Conservation (phyloP, 2,113 vertebrate genomes). For the Capreolus pygargus region DNA sequence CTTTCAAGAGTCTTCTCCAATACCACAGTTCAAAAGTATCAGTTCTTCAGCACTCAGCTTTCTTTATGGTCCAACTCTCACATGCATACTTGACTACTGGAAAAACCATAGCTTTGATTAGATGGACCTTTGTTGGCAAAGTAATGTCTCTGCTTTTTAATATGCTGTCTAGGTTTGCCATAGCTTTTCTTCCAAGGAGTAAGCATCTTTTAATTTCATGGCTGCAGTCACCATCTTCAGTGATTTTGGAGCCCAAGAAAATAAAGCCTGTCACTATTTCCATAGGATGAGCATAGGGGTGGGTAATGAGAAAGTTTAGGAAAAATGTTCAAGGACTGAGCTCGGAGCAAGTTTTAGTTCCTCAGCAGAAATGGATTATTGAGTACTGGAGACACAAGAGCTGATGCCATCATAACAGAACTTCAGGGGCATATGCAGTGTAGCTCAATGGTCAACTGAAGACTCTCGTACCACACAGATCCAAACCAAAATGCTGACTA, state of each 20-base stretch:
- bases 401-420: rapidly evolving
- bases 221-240: neutral
- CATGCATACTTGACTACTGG: neutral
- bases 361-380: neutral
- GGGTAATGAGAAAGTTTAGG: rapidly evolving
- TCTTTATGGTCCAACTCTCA: neutral
- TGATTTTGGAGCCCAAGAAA: neutral
- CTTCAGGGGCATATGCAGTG: rapidly evolving
- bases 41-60: neutral
- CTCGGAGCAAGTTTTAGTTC: rapidly evolving
- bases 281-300: rapidly evolving
- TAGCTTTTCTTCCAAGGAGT: neutral
- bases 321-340: neutral
- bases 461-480: neutral
- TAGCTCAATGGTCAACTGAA: rapidly evolving
- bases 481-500: neutral
- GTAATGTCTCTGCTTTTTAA: neutral
- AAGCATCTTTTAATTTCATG: neutral
- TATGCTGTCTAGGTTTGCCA: neutral
- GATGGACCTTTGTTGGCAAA: neutral
- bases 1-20: neutral
- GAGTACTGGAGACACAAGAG: rapidly evolving
- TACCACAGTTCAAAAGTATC: neutral
- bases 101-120: neutral
- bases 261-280: neutral